Evolutionary conservation across 2,113 vertebrate species (phyloP).

Genomic region (Nettapus auritus): DNA sequence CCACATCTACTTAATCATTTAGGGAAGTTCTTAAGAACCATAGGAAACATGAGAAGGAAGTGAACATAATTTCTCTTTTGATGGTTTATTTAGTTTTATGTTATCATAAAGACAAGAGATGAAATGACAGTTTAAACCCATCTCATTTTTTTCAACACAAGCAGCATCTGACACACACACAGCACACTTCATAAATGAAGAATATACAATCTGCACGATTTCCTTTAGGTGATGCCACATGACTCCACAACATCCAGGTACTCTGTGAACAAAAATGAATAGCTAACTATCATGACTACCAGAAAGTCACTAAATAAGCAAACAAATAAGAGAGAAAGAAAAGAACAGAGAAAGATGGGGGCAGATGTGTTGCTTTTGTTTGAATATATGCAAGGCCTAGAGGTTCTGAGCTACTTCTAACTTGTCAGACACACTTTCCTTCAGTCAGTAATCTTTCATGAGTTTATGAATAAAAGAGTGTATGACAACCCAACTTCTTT

Average conservation of each 20-base stretch:
- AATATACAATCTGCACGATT: background rate
- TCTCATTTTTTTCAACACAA: background rate
- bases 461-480: no score
- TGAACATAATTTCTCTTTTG: background rate
- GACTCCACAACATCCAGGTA: background rate
- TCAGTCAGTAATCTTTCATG: background rate
- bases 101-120: background rate
- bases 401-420: background rate
- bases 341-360: background rate
- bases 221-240: background rate
- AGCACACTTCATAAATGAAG: background rate
- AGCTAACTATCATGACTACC: background rate
- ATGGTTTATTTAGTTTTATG: background rate
- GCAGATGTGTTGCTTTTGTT: background rate
- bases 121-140: background rate
- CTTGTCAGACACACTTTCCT: background rate
- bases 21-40: background rate
- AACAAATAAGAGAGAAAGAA: background rate
- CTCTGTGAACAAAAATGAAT: background rate
- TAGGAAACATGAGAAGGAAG: background rate
- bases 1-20: background rate
- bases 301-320: background rate
- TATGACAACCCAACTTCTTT: background rate
- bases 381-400: background rate
- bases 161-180: background rate